phyloP scores from a whole-genome alignment of 2,888 invertebrate species.

The Cataglyphis livida region DNA sequence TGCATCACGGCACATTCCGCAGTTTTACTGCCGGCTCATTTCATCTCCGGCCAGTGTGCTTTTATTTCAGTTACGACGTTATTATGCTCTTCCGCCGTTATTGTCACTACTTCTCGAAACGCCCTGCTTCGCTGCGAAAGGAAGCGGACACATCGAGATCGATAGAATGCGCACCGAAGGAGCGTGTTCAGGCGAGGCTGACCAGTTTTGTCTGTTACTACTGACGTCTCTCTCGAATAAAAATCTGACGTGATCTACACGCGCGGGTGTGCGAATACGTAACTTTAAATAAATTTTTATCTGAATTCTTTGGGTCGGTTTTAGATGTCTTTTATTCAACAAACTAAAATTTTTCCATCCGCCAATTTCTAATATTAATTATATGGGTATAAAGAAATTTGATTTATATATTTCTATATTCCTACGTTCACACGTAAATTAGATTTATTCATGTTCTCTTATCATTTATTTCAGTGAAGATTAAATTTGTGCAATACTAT shows the following conservation, averaged over 20 bases:
- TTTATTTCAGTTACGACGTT: conserved; percentile 80
- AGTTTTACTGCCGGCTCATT: conserved; percentile 82
- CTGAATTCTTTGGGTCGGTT: background rate
- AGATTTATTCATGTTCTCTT: background rate
- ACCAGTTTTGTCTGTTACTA: conserved; percentile 42
- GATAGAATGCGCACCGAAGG: conserved; percentile 16
- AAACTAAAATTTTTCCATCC: background rate
- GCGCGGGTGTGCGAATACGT: background rate
- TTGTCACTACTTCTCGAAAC: conserved; percentile 72
- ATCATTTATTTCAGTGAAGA: background rate
- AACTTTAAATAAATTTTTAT: conserved; percentile 26
- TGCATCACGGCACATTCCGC: conserved; percentile 79
- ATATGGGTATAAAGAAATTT: background rate
- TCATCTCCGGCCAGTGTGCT: conserved; percentile 77
- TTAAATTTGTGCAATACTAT: background rate
- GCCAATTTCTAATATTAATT: background rate
- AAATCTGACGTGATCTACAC: conserved; percentile 55
- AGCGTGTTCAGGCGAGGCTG: conserved; percentile 24
- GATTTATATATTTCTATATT: background rate
- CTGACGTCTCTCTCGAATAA: conserved; percentile 51
- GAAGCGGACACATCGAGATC: conserved; percentile 22
- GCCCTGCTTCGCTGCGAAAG: conserved; percentile 25
- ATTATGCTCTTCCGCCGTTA: conserved; percentile 76
- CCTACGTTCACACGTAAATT: background rate
- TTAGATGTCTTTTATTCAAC: background rate